phyloP scores from a whole-genome alignment of 2,113 vertebrate species.

The Callipepla squamata region DNA sequence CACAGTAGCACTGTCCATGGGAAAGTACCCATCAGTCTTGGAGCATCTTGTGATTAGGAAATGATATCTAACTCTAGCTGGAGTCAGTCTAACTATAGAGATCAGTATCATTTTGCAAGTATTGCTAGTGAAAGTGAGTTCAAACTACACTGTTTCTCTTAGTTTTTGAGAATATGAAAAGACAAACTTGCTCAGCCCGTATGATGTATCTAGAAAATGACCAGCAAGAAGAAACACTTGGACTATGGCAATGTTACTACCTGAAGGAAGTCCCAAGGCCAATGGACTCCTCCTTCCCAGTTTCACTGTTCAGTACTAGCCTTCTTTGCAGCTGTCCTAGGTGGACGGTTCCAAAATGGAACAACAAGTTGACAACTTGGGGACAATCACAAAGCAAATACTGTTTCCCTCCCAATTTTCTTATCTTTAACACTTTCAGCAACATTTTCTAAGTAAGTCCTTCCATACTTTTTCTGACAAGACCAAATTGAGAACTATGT shows the following conservation, averaged over 20 bases:
- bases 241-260: neutral
- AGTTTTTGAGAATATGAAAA: neutral
- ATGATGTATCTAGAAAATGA: neutral
- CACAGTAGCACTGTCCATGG: neutral
- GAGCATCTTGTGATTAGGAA: neutral
- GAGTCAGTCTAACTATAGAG: neutral
- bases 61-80: neutral
- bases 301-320: neutral
- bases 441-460: neutral
- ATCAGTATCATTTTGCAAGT: neutral
- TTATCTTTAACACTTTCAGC: neutral
- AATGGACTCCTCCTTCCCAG: neutral
- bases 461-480: neutral
- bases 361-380: neutral
- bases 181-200: neutral
- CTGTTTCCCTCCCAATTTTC: neutral
- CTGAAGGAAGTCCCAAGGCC: neutral
- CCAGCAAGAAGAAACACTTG: neutral
- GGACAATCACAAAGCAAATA: neutral
- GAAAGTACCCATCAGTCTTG: neutral
- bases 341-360: neutral
- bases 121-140: neutral
- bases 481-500: neutral
- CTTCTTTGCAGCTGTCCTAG: neutral
- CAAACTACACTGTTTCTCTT: neutral